A percentile compares a stretch with the other conserved stretches of the same genome.
These are phyloP conservation scores for Metaphire vulgaris DNA, from an alignment of 1,140 invertebrate genomes.

Conservation along the genomic window DNA sequence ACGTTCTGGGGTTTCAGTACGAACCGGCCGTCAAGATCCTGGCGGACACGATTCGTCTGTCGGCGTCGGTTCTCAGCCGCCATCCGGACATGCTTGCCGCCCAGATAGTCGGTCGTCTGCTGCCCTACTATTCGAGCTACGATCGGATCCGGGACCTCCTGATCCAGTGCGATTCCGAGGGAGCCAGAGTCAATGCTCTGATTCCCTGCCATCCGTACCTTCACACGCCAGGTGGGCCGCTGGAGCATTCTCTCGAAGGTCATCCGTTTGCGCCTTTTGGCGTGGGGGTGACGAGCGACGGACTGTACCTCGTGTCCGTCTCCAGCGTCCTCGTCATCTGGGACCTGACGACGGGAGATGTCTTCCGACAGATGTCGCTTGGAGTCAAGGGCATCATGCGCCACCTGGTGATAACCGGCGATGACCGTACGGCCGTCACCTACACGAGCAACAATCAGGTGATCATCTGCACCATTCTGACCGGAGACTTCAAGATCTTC, in stretches of 20 bases:
- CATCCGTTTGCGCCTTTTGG: constrained; percentile 97
- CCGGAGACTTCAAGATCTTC: constrained; percentile 69
- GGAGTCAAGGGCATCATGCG: constrained; percentile 88
- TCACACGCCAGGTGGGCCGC: constrained; percentile 91
- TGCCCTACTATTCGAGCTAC: constrained; percentile 60
- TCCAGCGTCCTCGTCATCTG: constrained; percentile 96
- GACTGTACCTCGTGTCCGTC: constrained; percentile 87
- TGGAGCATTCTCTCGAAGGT: constrained; percentile 95
- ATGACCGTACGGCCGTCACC: constrained; percentile 92
- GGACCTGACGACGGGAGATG: constrained; percentile 63
- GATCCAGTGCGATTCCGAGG: constrained; percentile 74
- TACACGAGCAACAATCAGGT: constrained; percentile 89
- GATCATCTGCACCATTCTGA: constrained; percentile 45
- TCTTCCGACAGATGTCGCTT: constrained; percentile 64
- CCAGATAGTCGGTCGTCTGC: constrained; percentile 81
- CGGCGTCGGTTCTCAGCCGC: constrained; percentile 61
- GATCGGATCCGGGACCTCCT: constrained; percentile 73
- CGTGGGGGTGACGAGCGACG: constrained; percentile 83
- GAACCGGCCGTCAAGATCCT: constrained; percentile 82
- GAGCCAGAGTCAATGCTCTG: constrained; percentile 66
- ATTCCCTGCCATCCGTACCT: constrained; percentile 89
- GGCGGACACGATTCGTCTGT: constrained; percentile 81
- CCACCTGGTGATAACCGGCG: constrained; percentile 82
- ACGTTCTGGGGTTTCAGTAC: constrained; percentile 65
- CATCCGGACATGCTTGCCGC: constrained; percentile 94